Evolutionary conservation across 2,113 vertebrate genomes (phyloP), one percentile per base, ranked within the genome.

Genomic region (Ascaphus truei): DNA sequence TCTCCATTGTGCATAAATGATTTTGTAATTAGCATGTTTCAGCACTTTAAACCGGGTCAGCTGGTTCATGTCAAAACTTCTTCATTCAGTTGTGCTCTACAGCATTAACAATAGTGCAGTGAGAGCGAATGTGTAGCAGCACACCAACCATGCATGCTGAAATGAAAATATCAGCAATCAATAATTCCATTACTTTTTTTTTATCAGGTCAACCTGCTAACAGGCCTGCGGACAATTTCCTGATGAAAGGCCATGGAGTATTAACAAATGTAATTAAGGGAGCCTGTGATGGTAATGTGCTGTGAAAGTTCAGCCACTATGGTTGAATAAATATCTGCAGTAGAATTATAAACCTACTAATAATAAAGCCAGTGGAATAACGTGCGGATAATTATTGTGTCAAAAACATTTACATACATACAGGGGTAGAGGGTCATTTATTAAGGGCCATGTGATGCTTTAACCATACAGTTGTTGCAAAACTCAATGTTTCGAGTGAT

Each of bases 241-340:
- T 48, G 53, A 58, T 58, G 53, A 68, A 68, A 68, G 30, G 52
- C 65, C 22, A 68, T 45, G 45, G 37, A 68, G 65, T 68, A 68
- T 68, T 39, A 68, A 58, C 65, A 68, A 68, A 68, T 58, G 65
- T 68, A 68, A 68, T 68, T 68, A 58, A 68, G 39, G 48, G 65
- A 68, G 65, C 65, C 58, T 39, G 65, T 68, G 65, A 68, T 58
- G 53, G 53, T 68, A 68, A 68, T 68, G 65, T 68, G 65, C 39
- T 68, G 53, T 68, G 65, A 68, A 68, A 57, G 65, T 58, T 68
- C 58, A 58, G 29, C 39, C 65, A 47, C 53, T 68, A 68, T 33
- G 53, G 65, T 25, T 68, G 65, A 68, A 58, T 68, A 68, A 58
- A 58, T 68, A 58, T 58, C 51, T 36, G 41, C 22, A 58, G 29